A percentile compares a stretch with the other conserved stretches of the same genome.
These are phyloP conservation scores for Temnothorax rugatulus DNA, from an alignment of 2,888 invertebrate genomes.

Conservation along the genomic window DNA sequence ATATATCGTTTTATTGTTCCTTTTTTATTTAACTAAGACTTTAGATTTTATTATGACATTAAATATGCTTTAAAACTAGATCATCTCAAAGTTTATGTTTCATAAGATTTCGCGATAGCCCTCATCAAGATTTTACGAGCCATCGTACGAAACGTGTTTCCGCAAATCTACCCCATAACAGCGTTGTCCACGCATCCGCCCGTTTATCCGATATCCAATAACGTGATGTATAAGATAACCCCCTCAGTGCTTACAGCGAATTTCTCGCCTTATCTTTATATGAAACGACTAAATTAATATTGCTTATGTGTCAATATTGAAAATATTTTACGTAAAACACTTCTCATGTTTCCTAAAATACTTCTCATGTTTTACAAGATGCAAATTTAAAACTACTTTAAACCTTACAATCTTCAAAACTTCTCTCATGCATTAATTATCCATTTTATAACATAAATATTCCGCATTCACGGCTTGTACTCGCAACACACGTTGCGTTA, in stretches of 20 bases:
- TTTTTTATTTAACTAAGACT: slow-evolving; percentile 10
- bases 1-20: not conserved
- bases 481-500: not conserved
- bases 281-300: not conserved
- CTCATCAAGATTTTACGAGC: slow-evolving; percentile 34
- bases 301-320: not conserved
- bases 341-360: not conserved
- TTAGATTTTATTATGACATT: slow-evolving; percentile 14
- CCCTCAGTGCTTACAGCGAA: not conserved
- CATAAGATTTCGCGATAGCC: slow-evolving; percentile 30
- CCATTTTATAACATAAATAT: slow-evolving; percentile 11
- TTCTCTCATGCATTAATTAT: not conserved
- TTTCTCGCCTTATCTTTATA: not conserved
- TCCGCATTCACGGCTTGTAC: not conserved
- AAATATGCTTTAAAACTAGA: not conserved
- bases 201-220: slow-evolving; percentile 3
- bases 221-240: not conserved
- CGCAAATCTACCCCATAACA: slow-evolving; percentile 45
- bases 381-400: not conserved
- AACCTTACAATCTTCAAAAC: not conserved
- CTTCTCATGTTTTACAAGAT: not conserved
- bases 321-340: not conserved
- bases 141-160: slow-evolving; percentile 3
- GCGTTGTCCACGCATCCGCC: not conserved
- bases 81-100: slow-evolving; percentile 45